Percentiles rank a stretch among this genome's conserved stretches.
phyloP scores from a whole-genome alignment of 2,888 invertebrate genomes.

The Gisinianus flammeolus region DNA sequence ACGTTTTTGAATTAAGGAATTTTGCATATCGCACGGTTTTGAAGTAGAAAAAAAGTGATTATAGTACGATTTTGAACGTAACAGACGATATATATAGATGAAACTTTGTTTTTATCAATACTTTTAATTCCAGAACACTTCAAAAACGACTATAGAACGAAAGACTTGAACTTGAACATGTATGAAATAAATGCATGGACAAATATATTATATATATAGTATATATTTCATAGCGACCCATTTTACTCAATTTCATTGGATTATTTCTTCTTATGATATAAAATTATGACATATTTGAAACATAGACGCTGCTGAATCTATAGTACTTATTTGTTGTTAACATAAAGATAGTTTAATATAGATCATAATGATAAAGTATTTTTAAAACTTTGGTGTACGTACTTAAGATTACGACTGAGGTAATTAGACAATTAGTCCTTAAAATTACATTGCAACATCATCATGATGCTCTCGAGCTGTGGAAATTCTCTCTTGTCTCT shows the following conservation, averaged over 20 bases:
- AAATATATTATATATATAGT: too few species aligned
- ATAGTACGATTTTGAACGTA: too few species aligned
- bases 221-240: not conserved
- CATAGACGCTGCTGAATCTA: not conserved
- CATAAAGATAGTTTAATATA: not conserved
- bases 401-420: not conserved
- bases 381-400: not conserved
- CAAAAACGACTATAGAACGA: too few species aligned
- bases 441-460: not conserved
- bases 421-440: not conserved
- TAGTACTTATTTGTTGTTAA: not conserved
- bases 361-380: not conserved
- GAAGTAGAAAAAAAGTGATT: too few species aligned
- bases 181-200: not conserved
- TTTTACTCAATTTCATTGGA: not conserved
- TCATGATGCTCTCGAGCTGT: not conserved
- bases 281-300: slow-evolving; percentile 13
- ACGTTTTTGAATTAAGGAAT: too few species aligned
- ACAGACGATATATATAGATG: too few species aligned
- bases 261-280: slow-evolving; percentile 4
- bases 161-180: not conserved
- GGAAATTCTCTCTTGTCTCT: not conserved
- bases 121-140: too few species aligned
- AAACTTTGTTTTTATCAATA: too few species aligned
- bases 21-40: too few species aligned